Evolutionary conservation across 2,888 invertebrate genomes (phyloP).

Genomic region (Cheilosia impressa): DNA sequence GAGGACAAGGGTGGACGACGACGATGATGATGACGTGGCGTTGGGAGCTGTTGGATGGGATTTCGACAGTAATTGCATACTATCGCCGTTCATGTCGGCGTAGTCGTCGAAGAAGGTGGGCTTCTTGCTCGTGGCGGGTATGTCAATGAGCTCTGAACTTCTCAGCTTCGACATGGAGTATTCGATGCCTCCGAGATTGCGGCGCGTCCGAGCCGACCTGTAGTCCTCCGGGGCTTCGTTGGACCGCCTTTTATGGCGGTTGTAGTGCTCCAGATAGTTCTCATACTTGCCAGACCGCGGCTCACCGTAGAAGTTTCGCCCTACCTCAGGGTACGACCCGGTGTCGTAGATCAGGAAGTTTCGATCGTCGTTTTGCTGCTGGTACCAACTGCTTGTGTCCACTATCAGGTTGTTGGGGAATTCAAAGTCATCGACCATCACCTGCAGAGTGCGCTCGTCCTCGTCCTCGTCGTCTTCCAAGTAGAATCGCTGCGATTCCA

Average conservation of each 20-base stretch:
- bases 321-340: slow-evolving; percentile 4
- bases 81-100: slow-evolving; percentile 48
- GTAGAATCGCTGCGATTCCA: slow-evolving; percentile 68
- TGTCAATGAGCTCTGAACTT: slow-evolving; percentile 48
- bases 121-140: slow-evolving; percentile 32
- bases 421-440: slow-evolving; percentile 76
- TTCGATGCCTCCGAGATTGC: slow-evolving; percentile 65
- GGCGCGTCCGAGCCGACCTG: slow-evolving; percentile 56
- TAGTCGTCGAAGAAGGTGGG: slow-evolving; percentile 34
- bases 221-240: slow-evolving; percentile 47
- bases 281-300: slow-evolving; percentile 77
- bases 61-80: slow-evolving; percentile 67
- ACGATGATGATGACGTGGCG: slow-evolving; percentile 25
- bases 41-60: slow-evolving; percentile 51
- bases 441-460: slow-evolving; percentile 78
- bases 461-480: slow-evolving; percentile 75
- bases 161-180: slow-evolving; percentile 67
- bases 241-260: slow-evolving; percentile 76
- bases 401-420: slow-evolving; percentile 78
- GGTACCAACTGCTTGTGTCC: slow-evolving; percentile 61
- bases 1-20: slow-evolving; percentile 23
- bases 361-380: slow-evolving; percentile 63
- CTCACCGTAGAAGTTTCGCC: slow-evolving; percentile 11
- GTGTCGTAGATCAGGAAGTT: slow-evolving; percentile 52
- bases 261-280: slow-evolving; percentile 81